Evolutionary conservation across 1,140 invertebrate genomes (phyloP).

Genomic region (Heterodera schachtii): DNA sequence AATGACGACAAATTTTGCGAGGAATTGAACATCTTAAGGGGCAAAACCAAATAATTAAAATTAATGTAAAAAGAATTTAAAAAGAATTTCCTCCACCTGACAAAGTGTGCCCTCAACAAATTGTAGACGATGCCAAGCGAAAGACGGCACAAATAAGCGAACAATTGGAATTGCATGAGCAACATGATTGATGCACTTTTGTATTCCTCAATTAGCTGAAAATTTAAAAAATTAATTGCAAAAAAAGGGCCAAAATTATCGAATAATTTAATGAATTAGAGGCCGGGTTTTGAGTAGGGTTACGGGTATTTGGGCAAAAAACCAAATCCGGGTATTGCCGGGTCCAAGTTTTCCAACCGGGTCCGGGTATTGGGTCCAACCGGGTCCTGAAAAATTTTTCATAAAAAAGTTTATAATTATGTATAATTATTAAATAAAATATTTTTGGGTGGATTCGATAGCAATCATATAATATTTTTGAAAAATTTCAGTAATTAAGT

Average conservation of each 20-base stretch:
- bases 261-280: not conserved
- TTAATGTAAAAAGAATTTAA: not conserved
- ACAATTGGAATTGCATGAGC: not conserved
- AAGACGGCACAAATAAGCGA: not conserved
- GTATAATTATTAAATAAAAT: too few species aligned
- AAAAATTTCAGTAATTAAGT: too few species aligned
- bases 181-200: not conserved
- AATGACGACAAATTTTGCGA: not conserved
- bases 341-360: too few species aligned
- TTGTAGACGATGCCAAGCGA: not conserved
- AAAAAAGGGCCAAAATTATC: not conserved
- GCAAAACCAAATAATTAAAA: too few species aligned
- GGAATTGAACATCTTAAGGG: not conserved
- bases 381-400: too few species aligned
- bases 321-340: too few species aligned
- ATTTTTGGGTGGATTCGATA: too few species aligned
- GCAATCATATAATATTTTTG: too few species aligned
- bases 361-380: too few species aligned
- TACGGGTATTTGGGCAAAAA: too few species aligned
- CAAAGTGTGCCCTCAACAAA: slow-evolving; percentile 4
- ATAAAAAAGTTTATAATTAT: too few species aligned
- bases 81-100: not conserved
- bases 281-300: too few species aligned
- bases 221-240: not conserved
- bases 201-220: not conserved